Evolutionary conservation across 2,797 vertebrate genomes (phyloP).

Genomic region (Mus caroli): DNA sequence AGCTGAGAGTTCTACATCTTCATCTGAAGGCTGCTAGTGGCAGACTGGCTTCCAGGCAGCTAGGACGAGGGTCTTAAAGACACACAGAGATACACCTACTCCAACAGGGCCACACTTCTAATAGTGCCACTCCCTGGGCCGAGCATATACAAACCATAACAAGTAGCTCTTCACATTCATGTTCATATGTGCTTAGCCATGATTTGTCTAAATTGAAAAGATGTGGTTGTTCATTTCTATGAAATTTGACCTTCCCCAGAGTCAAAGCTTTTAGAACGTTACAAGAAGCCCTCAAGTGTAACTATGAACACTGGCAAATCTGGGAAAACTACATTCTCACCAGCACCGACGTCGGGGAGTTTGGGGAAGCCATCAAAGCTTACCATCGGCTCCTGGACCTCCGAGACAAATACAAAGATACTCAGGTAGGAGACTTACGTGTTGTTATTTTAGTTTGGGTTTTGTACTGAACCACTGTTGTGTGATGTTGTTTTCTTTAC

Average conservation of each 20-base stretch:
- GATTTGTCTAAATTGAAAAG: conserved; percentile 16
- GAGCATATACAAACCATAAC: too few relatives aligned
- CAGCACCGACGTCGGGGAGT: conserved; percentile 95
- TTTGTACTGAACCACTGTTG: conserved; percentile 45
- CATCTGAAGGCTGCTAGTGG: too few relatives aligned
- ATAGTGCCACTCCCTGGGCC: too few relatives aligned
- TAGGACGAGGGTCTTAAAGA: too few relatives aligned
- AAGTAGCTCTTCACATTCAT: background rate
- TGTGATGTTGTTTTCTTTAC: conserved; percentile 54
- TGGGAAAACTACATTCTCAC: conserved; percentile 98
- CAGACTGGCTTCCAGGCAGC: too few relatives aligned
- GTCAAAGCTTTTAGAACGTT: conserved; percentile 96
- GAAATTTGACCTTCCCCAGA: conserved; percentile 85
- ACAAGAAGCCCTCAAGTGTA: conserved; percentile 97
- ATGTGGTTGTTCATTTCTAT: conserved; percentile 14
- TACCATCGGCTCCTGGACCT: conserved; percentile 98
- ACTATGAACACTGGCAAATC: conserved; percentile 99
- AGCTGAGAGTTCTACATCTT: too few relatives aligned
- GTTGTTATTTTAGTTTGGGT: conserved; percentile 32
- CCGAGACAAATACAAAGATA: conserved; percentile 95
- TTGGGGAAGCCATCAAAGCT: conserved; percentile 95
- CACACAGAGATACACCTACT: too few relatives aligned
- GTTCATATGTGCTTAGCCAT: background rate
- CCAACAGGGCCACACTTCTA: too few relatives aligned
- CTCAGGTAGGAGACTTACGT: conserved; percentile 90